Base-by-base conservation (phyloP, 2,113 vertebrate species). In the Anas platyrhynchos region DNA sequence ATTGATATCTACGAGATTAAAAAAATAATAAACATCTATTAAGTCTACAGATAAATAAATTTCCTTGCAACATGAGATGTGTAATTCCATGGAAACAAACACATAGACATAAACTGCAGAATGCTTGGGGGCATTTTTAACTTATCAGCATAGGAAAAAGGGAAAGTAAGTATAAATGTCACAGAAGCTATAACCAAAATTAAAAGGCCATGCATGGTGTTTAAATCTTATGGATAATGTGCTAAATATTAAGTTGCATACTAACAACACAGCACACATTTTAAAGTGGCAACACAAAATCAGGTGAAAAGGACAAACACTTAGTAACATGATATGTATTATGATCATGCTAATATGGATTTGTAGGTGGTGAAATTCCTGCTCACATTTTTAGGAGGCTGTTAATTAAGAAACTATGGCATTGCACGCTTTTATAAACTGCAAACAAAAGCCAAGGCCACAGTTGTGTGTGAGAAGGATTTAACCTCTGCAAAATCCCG, bases 81-180 rank as follows among this genome's bases (percentile, higher is more conserved):
- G 54, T 88, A 92, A 83, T 83, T 96, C 76, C 77, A 54, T 81
- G 78, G 75, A 75, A 94, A 76, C 69, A 83, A 96, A 85, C 69
- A 86, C 72, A 67, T n/a, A 91, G 80, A 34, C 31, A 76, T 55
- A 84, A 94, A 94, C 67, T 89, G 84, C 43, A 75, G 88, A 94
- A 46, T 91, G 89, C 94, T 71, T 25, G 25, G 72, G 90, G 94
- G 69, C 43, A 74, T 91, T 91, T 91, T 91, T 75, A 94, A 76
- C 56, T 86, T 81, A 92, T 68, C 72, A 92, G 59, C 66, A 50
- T 58, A 92, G 63, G 21, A 93, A 90, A 91, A 86, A 83, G 43
- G 67, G 52, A 62, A 89, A 94, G 13, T 75, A 92, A 93, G 68
- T 93, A 83, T 84, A 95, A 95, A 89, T 92, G 79, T 93, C 94